Conservation (phyloP, 2,113 vertebrate species). For the Myiopsitta monachus region DNA sequence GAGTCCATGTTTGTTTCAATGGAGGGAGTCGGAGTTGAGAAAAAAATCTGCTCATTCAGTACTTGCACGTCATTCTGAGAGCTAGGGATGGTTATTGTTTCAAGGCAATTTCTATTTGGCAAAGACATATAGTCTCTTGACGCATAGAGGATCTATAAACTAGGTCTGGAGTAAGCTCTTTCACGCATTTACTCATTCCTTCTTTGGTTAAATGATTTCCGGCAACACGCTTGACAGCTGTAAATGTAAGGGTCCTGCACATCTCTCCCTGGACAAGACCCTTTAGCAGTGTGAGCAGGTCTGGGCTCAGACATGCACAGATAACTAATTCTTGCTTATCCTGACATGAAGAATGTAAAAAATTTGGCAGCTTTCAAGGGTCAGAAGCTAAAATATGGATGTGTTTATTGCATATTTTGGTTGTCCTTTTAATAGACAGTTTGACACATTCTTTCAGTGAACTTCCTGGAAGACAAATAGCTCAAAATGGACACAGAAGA, state of each 20-base stretch:
- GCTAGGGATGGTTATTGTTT: not conserved
- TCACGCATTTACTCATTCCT: not conserved
- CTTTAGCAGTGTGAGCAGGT: not conserved
- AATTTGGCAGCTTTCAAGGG: slow-evolving; percentile 68
- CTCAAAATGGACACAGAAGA: slow-evolving; percentile 37
- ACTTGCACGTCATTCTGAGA: not conserved
- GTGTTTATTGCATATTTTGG: slow-evolving; percentile 68
- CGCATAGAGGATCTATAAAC: not conserved
- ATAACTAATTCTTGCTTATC: slow-evolving; percentile 57
- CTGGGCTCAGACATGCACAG: not conserved
- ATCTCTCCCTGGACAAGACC: not conserved
- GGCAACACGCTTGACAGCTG: not conserved
- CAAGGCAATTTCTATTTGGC: slow-evolving; percentile 11
- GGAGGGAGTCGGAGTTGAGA: not conserved
- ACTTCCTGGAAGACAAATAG: slow-evolving; percentile 52
- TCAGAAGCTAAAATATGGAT: slow-evolving; percentile 71
- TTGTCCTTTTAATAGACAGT: slow-evolving; percentile 67
- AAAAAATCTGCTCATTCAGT: not conserved
- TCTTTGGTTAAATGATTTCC: slow-evolving; percentile 33
- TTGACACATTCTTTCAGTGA: slow-evolving; percentile 69
- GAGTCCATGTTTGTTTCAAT: not conserved
- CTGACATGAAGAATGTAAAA: slow-evolving; percentile 68
- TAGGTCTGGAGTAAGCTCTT: not conserved
- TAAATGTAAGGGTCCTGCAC: not conserved
- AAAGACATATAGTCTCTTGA: not conserved